phyloP scores from a whole-genome alignment of 2,888 invertebrate species.

The Trachelus troglodyta region DNA sequence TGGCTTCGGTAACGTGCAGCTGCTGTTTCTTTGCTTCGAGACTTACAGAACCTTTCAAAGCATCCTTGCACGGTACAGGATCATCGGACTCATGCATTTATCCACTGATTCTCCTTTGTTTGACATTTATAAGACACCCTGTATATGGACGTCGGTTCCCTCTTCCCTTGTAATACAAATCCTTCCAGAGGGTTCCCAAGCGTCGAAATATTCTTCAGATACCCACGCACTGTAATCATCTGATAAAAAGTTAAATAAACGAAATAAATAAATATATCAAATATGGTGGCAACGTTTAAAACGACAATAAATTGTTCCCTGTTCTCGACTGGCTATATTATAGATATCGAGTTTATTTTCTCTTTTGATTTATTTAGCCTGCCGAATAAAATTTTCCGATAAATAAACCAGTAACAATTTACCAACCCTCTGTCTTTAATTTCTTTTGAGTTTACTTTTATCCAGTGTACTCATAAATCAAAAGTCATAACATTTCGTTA shows the following conservation, averaged over 20 bases:
- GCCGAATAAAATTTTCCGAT: neutral
- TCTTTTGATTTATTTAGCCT: neutral
- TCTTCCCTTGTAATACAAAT: neutral
- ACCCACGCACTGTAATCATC: neutral
- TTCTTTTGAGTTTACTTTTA: neutral
- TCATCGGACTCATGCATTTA: neutral
- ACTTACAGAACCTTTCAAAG: neutral
- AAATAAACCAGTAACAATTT: neutral
- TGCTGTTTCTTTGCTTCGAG: neutral
- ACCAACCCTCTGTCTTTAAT: neutral
- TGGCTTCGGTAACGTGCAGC: neutral
- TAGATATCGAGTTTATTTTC: neutral
- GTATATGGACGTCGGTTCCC: neutral
- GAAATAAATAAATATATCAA: neutral
- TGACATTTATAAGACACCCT: neutral
- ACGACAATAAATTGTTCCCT: neutral
- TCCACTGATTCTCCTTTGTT: neutral
- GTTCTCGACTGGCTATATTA: neutral
- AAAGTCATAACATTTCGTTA: neutral
- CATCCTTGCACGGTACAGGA: neutral
- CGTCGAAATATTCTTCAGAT: neutral
- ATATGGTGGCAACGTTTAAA: neutral
- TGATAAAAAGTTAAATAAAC: neutral
- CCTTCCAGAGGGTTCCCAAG: neutral
- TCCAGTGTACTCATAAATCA: neutral